Percentiles rank a stretch among this genome's conserved stretches.
Evolutionary conservation across 2,113 vertebrate species (phyloP).

Genomic region (Cacatua alba): DNA sequence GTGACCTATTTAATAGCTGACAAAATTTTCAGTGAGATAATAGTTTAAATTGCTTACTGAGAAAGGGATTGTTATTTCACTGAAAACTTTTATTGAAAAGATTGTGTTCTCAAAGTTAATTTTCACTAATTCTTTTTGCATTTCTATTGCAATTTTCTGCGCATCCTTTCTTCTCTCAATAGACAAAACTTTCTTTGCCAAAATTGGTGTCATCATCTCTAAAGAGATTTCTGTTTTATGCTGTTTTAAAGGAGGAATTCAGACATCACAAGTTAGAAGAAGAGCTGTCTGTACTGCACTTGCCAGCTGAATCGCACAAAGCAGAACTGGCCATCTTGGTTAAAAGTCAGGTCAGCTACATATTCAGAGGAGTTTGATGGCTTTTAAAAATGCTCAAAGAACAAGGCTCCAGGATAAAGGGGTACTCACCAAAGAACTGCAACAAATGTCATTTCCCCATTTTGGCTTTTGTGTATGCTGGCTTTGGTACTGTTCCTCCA

Average conservation of each 20-base stretch:
- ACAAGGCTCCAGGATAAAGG: background rate
- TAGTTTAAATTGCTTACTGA: background rate
- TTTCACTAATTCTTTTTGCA: background rate
- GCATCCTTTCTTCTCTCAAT: background rate
- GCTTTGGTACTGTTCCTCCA: background rate
- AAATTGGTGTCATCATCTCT: background rate
- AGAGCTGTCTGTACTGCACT: background rate
- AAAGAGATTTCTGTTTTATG: background rate
- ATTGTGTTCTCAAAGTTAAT: background rate
- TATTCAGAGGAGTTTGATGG: background rate
- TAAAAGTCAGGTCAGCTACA: background rate
- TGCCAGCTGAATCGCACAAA: background rate
- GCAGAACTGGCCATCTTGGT: background rate
- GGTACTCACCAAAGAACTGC: background rate
- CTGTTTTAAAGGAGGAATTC: background rate
- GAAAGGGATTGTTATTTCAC: background rate
- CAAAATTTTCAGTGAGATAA: background rate
- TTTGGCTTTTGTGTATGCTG: background rate
- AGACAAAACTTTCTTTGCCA: background rate
- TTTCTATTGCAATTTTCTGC: background rate
- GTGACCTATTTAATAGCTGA: background rate
- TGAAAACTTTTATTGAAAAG: background rate
- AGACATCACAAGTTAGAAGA: background rate
- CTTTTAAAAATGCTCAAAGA: background rate
- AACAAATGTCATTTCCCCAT: background rate